Evolutionary conservation across 2,113 vertebrate species (phyloP).

Genomic region (Malaclemys terrapin): DNA sequence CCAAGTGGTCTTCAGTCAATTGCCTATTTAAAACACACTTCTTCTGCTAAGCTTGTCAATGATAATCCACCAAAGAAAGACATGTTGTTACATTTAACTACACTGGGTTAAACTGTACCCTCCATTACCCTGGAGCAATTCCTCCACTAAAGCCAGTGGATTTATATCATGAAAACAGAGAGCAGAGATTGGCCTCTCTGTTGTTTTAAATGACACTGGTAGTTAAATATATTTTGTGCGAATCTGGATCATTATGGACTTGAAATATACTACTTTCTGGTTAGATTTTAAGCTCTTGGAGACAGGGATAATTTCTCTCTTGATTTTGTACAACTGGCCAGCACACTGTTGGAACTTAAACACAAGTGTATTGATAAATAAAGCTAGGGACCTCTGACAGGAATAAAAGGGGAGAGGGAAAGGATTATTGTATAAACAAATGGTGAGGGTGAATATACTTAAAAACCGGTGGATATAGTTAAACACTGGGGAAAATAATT

Average conservation of each 20-base stretch:
- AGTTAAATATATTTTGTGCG: background rate
- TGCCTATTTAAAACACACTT: background rate
- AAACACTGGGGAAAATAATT: background rate
- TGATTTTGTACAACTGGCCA: background rate
- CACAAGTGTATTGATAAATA: background rate
- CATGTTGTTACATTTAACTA: background rate
- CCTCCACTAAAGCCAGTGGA: background rate
- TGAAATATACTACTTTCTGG: background rate
- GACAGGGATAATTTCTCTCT: background rate
- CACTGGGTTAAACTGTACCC: background rate
- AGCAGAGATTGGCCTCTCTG: background rate
- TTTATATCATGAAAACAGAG: background rate
- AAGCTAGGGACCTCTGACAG: background rate
- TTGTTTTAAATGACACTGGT: background rate
- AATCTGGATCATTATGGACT: background rate
- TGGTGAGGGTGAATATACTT: background rate
- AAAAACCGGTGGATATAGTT: background rate
- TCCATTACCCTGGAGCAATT: background rate
- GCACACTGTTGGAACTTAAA: background rate
- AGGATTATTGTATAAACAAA: background rate
- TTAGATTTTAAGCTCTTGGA: background rate
- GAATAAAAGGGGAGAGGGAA: background rate
- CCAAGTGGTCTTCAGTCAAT: background rate
- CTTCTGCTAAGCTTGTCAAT: background rate
- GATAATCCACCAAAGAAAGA: constrained; percentile 15